phyloP scores from a whole-genome alignment of 2,888 invertebrate species.

The Nymphalis c-album region DNA sequence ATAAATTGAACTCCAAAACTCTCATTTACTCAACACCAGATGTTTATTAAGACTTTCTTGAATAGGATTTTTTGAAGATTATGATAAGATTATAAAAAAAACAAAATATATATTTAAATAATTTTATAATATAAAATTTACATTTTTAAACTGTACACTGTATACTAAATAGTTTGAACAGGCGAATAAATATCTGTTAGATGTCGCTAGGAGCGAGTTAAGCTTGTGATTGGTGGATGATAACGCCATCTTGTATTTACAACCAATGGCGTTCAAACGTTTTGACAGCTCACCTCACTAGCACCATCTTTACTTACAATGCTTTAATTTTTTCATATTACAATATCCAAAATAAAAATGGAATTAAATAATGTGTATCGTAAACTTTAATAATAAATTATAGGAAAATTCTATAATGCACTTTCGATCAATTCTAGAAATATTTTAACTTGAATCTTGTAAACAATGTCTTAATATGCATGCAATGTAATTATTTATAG shows the following conservation, averaged over 20 bases:
- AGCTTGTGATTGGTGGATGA: constrained; percentile 9
- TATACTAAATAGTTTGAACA: constrained; percentile 27
- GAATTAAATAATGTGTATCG: constrained; percentile 3
- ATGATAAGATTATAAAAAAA: constrained; percentile 13
- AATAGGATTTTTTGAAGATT: too few relatives aligned
- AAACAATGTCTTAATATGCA: too few relatives aligned
- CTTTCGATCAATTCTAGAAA: too few relatives aligned
- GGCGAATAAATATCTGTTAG: constrained; percentile 20
- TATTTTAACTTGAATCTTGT: too few relatives aligned
- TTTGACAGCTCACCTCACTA: constrained; percentile 3
- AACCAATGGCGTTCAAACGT: background rate
- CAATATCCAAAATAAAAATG: constrained; percentile 29
- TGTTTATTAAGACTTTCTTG: too few relatives aligned
- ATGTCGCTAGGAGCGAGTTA: constrained; percentile 16
- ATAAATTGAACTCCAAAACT: too few relatives aligned
- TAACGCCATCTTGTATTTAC: background rate
- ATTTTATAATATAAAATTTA: constrained; percentile 39
- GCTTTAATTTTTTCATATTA: constrained; percentile 8
- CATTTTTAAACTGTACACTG: constrained; percentile 38
- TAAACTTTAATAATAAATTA: background rate
- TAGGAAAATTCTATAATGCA: background rate
- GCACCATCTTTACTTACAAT: constrained; percentile 12
- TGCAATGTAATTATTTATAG: too few relatives aligned
- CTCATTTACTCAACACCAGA: too few relatives aligned
- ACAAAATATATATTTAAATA: constrained; percentile 36